Conservation (phyloP, 2,797 vertebrate species). For the Dermochelys coriacea region DNA sequence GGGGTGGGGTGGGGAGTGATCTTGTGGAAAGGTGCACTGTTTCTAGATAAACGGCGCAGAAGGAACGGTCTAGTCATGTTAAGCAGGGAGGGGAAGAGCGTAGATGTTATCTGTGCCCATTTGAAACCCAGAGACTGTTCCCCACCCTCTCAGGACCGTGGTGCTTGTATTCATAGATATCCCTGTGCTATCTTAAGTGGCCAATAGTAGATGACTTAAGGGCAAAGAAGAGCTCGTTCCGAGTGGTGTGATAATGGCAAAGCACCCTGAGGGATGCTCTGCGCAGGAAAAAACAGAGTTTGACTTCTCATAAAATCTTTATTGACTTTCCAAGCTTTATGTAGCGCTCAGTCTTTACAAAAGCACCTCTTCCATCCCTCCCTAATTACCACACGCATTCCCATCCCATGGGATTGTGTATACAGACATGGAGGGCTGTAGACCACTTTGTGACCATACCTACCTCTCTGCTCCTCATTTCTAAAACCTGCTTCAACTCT, state of each 20-base stretch:
- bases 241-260: constrained; percentile 17
- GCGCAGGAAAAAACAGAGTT: constrained; percentile 37
- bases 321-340: constrained; percentile 69
- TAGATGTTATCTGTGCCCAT: not conserved
- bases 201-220: not conserved
- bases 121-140: not conserved
- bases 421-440: not conserved
- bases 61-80: not conserved
- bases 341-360: constrained; percentile 53
- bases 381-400: not conserved
- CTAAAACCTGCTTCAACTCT: not conserved
- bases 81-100: not conserved
- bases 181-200: constrained; percentile 28
- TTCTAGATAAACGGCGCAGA: constrained; percentile 4
- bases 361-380: constrained; percentile 44
- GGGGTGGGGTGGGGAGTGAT: not conserved
- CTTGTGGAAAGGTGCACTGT: not conserved
- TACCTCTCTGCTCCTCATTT: not conserved
- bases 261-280: constrained; percentile 41
- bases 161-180: constrained; percentile 4
- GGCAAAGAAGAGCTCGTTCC: not conserved
- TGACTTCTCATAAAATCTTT: constrained; percentile 55
- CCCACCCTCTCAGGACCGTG: not conserved
- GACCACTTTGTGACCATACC: not conserved
- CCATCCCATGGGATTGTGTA: not conserved